phyloP scores from a whole-genome alignment of 2,888 invertebrate genomes.

The Calameuta pallipes region DNA sequence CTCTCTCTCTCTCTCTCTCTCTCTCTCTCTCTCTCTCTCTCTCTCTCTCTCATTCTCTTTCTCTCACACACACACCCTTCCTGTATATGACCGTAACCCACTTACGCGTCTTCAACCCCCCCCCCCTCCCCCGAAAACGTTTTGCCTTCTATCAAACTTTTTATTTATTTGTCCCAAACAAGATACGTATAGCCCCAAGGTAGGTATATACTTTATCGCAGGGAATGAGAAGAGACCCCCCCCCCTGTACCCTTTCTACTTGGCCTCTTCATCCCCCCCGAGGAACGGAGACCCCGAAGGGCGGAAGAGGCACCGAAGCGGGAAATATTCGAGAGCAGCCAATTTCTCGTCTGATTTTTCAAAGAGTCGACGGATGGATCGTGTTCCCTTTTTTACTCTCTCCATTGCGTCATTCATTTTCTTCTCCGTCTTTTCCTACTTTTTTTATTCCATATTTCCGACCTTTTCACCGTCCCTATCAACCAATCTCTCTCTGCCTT shows the following conservation, averaged over 20 bases:
- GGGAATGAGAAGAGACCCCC: conserved; percentile 9
- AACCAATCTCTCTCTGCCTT: neutral
- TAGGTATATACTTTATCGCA: conserved; percentile 7
- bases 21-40: neutral
- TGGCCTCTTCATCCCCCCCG: neutral
- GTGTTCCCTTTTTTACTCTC: neutral
- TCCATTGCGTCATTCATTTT: neutral
- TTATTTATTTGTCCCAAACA: conserved; percentile 32
- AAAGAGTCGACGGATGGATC: conserved; percentile 19
- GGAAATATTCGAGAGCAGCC: conserved; percentile 29
- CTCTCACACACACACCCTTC: no score
- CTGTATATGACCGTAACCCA: conserved; percentile 31
- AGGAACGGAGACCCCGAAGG: conserved; percentile 4
- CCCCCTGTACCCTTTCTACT: no score
- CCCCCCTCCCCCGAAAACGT: neutral
- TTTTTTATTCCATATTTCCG: neutral
- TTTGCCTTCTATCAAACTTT: conserved; percentile 18
- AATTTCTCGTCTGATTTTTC: conserved; percentile 36
- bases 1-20: neutral
- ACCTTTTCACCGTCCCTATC: neutral
- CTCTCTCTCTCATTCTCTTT: neutral
- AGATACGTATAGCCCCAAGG: conserved; percentile 14
- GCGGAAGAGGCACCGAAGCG: conserved; percentile 20
- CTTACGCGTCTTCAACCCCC: conserved; percentile 22
- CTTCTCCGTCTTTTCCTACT: neutral